phyloP scores from a whole-genome alignment of 2,113 vertebrate species.

The Benthochromis sp. region DNA sequence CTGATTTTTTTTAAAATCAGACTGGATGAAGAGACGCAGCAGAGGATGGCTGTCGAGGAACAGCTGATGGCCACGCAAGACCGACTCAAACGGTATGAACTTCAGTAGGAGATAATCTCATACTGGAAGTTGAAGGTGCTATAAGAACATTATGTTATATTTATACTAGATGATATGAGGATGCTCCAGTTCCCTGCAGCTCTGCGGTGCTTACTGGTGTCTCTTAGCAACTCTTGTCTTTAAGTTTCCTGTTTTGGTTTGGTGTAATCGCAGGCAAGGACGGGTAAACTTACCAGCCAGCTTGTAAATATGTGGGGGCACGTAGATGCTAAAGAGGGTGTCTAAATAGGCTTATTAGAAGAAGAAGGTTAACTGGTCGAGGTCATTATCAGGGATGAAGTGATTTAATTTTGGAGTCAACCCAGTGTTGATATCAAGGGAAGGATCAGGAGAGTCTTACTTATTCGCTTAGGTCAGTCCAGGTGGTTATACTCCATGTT shows the following conservation, averaged over 20 bases:
- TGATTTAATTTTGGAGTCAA: background rate
- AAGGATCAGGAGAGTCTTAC: background rate
- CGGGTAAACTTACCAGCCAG: background rate
- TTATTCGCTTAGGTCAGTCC: background rate
- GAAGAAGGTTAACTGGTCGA: background rate
- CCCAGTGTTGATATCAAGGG: background rate
- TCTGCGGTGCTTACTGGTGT: background rate
- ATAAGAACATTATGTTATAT: background rate
- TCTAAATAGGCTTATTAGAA: background rate
- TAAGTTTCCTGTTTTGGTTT: background rate
- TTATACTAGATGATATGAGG: background rate
- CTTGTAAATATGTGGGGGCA: background rate
- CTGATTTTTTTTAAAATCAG: conserved; percentile 41
- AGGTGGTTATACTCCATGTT: background rate
- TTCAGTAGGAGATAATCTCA: background rate
- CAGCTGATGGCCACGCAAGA: conserved; percentile 79
- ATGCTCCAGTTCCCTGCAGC: background rate
- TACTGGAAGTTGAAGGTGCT: background rate
- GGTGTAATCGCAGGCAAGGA: background rate
- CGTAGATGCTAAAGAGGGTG: background rate
- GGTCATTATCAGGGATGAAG: background rate
- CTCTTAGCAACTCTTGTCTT: background rate
- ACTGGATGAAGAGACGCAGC: conserved; percentile 74
- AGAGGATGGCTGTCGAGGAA: conserved; percentile 75
- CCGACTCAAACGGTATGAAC: conserved; percentile 63